phyloP scores from a whole-genome alignment of 1,140 invertebrate species.

The Saxidomus purpurata region DNA sequence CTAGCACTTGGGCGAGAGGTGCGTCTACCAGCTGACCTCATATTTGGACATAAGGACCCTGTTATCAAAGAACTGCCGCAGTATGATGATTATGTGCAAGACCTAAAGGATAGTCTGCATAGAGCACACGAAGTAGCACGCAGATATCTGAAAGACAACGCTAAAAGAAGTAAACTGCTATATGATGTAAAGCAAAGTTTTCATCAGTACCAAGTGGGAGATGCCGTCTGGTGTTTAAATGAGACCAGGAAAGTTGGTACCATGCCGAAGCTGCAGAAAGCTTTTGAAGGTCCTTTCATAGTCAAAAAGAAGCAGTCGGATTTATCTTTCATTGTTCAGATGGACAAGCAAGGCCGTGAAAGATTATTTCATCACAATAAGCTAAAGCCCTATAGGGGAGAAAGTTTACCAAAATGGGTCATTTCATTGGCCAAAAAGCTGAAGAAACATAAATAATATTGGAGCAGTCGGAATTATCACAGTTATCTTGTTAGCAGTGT shows the following conservation, averaged over 20 bases:
- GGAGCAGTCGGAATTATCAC: too few species aligned
- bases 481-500: too few species aligned
- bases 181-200: slow-evolving; percentile 12
- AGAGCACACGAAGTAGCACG: slow-evolving; percentile 38
- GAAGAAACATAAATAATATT: too few species aligned
- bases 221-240: slow-evolving; percentile 2
- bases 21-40: slow-evolving; percentile 8
- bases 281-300: slow-evolving; percentile 7
- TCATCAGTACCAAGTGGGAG: slow-evolving; percentile 3
- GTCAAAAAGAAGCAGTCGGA: slow-evolving; percentile 13
- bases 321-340: slow-evolving; percentile 28
- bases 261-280: not conserved
- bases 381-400: slow-evolving; percentile 50
- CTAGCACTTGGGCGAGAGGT: slow-evolving; percentile 73
- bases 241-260: not conserved
- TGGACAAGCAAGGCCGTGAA: slow-evolving; percentile 43
- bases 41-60: slow-evolving; percentile 24
- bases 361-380: slow-evolving; percentile 49
- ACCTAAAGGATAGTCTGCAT: not conserved
- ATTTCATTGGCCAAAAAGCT: not conserved
- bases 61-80: not conserved
- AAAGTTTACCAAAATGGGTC: slow-evolving; percentile 25
- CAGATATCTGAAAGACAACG: not conserved
- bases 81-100: not conserved
- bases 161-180: slow-evolving; percentile 1